phyloP scores from a whole-genome alignment of 2,888 invertebrate genomes.

The Opisthograptis luteolata region DNA sequence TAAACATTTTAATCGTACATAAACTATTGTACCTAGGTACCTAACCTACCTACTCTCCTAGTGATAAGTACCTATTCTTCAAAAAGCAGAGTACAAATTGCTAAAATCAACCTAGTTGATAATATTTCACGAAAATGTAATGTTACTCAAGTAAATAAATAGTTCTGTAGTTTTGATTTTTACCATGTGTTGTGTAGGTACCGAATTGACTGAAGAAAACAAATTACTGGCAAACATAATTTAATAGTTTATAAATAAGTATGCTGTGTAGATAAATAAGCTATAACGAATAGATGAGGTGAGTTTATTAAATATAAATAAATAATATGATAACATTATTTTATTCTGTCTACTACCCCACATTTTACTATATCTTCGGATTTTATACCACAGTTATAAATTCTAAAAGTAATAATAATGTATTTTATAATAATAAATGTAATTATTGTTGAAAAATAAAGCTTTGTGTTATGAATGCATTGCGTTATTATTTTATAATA shows the following conservation, averaged over 20 bases:
- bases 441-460: conserved; percentile 77
- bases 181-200: too few species aligned
- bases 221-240: too few species aligned
- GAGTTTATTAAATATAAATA: conserved; percentile 9
- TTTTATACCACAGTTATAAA: conserved; percentile 16
- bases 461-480: conserved; percentile 58
- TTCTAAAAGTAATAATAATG: conserved; percentile 43
- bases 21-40: background rate
- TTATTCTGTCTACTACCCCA: background rate
- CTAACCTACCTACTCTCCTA: too few species aligned
- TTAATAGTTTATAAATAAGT: background rate
- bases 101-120: background rate
- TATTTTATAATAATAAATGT: conserved; percentile 63
- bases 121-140: too few species aligned
- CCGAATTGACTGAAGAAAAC: too few species aligned
- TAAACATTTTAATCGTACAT: background rate
- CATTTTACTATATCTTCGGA: conserved; percentile 8
- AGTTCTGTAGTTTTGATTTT: too few species aligned
- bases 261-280: conserved; percentile 24
- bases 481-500: conserved; percentile 10
- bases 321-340: background rate
- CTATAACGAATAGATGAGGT: conserved; percentile 3
- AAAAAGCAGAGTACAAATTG: conserved; percentile 9
- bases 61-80: conserved; percentile 11
- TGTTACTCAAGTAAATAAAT: too few species aligned